Evolutionary conservation across 2,888 invertebrate genomes (phyloP).

Genomic region (Oconnorella tubifera): DNA sequence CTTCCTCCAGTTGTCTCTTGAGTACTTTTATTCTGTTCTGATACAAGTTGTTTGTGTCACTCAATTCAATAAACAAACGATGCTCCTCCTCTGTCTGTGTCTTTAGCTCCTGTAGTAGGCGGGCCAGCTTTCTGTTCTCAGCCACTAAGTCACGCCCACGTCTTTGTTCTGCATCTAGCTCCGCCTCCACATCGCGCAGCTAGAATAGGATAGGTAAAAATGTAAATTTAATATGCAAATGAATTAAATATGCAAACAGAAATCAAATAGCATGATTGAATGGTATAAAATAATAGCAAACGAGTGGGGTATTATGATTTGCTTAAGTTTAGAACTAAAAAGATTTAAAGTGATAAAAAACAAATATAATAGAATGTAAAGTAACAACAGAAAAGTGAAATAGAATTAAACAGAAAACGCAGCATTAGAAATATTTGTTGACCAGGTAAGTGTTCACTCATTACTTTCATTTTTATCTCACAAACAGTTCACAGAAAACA

Average conservation of each 20-base stretch:
- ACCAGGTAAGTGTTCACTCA: too few relatives aligned
- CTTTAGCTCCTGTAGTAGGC: conserved; percentile 48
- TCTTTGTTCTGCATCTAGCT: conserved; percentile 52
- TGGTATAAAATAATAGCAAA: background rate
- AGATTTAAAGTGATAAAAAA: too few relatives aligned
- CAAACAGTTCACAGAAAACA: too few relatives aligned
- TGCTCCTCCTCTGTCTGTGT: conserved; percentile 51
- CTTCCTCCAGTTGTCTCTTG: conserved; percentile 55
- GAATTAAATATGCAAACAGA: too few relatives aligned
- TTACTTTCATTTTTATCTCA: too few relatives aligned
- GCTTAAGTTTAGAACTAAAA: too few relatives aligned
- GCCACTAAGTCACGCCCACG: conserved; percentile 48
- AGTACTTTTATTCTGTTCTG: conserved; percentile 49
- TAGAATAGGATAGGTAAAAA: conserved; percentile 28
- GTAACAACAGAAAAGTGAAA: too few relatives aligned
- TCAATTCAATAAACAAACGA: conserved; percentile 47
- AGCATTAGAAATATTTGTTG: too few relatives aligned
- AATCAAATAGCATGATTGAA: background rate
- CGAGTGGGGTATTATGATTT: background rate
- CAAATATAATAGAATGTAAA: too few relatives aligned
- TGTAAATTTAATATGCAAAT: background rate
- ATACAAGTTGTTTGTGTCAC: conserved; percentile 47
- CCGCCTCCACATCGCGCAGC: conserved; percentile 54
- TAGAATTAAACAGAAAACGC: too few relatives aligned
- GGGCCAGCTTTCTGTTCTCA: conserved; percentile 49